Percentiles rank a stretch among this genome's conserved stretches.
Evolutionary conservation across 2,113 vertebrate genomes (phyloP).

Genomic region (Lepisosteus oculatus): DNA sequence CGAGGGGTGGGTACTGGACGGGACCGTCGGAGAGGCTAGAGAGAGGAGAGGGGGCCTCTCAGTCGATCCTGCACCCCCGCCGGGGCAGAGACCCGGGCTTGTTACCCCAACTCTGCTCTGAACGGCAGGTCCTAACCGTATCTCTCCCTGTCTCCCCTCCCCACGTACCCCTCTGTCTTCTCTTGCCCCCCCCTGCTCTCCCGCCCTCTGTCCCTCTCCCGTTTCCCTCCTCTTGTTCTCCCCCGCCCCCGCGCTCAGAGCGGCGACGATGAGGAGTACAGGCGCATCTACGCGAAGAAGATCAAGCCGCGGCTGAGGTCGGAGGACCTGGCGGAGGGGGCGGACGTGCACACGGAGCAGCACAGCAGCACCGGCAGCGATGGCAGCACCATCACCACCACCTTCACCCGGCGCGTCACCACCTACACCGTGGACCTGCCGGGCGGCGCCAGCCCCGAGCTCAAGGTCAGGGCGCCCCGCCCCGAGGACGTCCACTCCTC

Average conservation of each 20-base stretch:
- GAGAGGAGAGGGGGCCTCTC: too few species aligned
- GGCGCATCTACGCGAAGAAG: slow-evolving; percentile 87
- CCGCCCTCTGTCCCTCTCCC: neutral
- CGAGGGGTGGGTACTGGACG: too few species aligned
- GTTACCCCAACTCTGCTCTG: too few species aligned
- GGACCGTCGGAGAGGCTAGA: too few species aligned
- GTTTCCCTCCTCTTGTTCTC: neutral
- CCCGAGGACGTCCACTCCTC: slow-evolving; percentile 55
- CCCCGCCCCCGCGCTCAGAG: slow-evolving; percentile 60
- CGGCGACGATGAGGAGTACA: slow-evolving; percentile 89
- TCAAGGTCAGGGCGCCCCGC: slow-evolving; percentile 58
- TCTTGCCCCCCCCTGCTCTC: too few species aligned
- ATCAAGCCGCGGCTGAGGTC: slow-evolving; percentile 89
- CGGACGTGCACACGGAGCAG: slow-evolving; percentile 69
- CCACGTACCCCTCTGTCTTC: too few species aligned
- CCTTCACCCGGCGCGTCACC: slow-evolving; percentile 83
- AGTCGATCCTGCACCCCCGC: too few species aligned
- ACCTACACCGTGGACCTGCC: slow-evolving; percentile 91
- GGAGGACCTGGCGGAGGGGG: slow-evolving; percentile 77
- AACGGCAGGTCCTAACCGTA: too few species aligned
- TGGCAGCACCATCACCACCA: slow-evolving; percentile 74
- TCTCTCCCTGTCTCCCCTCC: too few species aligned
- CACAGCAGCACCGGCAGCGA: slow-evolving; percentile 85
- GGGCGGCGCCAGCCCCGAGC: slow-evolving; percentile 64
- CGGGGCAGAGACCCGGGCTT: too few species aligned